Percentiles rank a stretch among this genome's conserved stretches.
Evolutionary conservation across 2,888 invertebrate genomes (phyloP).

Genomic region (Cloeon dipterum): DNA sequence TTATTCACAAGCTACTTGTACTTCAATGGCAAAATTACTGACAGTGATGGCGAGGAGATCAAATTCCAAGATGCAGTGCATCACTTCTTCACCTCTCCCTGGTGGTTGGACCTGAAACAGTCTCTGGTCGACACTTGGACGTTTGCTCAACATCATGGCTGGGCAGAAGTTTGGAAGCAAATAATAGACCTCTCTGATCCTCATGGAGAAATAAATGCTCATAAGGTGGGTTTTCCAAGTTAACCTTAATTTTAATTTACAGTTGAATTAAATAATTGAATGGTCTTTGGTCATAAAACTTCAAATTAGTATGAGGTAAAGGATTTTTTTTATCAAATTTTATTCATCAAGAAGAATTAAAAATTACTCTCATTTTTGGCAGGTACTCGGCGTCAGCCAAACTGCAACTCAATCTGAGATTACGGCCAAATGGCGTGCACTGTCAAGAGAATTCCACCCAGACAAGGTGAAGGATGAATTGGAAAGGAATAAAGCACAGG

Average conservation of each 20-base stretch:
- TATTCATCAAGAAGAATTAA: not conserved
- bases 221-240: conserved; percentile 39
- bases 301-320: too few relatives aligned
- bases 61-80: conserved; percentile 69
- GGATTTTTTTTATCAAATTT: too few relatives aligned
- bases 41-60: conserved; percentile 66
- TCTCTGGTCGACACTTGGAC: conserved; percentile 48
- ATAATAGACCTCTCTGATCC: conserved; percentile 70
- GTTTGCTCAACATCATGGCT: conserved; percentile 66
- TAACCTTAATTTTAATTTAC: too few relatives aligned
- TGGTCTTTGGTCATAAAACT: too few relatives aligned
- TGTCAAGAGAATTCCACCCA: conserved; percentile 75
- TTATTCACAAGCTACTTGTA: conserved; percentile 61
- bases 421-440: conserved; percentile 51
- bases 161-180: conserved; percentile 69
- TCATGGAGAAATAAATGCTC: conserved; percentile 74
- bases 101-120: conserved; percentile 62
- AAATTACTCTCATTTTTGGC: conserved; percentile 6
- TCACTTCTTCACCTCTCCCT: conserved; percentile 72
- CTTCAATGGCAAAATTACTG: conserved; percentile 69
- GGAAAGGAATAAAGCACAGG: conserved; percentile 46
- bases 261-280: too few relatives aligned
- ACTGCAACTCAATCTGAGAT: conserved; percentile 70
- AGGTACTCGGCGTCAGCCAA: conserved; percentile 53
- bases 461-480: conserved; percentile 64